phyloP scores from a whole-genome alignment of 2,113 vertebrate species.

The Pycnonotus jocosus region DNA sequence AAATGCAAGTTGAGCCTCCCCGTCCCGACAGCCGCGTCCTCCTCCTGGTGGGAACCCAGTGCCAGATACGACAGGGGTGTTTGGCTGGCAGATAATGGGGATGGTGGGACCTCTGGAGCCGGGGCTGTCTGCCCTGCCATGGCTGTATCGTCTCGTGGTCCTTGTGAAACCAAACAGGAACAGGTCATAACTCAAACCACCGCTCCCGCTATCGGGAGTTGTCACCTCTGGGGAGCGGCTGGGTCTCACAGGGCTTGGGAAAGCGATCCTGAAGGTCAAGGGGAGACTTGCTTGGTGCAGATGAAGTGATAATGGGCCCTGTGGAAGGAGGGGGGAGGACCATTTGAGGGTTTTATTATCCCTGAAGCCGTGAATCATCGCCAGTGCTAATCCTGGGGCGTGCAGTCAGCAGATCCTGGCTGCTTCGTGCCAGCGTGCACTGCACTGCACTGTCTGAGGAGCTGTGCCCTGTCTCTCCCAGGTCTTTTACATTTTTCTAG shows the following conservation, averaged over 20 bases:
- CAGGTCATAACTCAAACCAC: not conserved
- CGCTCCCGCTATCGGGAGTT: not conserved
- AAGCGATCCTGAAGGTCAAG: constrained; percentile 45
- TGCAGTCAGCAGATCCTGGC: constrained; percentile 1
- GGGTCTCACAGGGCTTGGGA: not conserved
- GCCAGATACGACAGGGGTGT: not conserved
- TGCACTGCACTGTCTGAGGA: not conserved
- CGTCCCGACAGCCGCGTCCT: rapidly evolving
- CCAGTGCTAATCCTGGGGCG: not conserved
- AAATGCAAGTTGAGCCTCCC: not conserved
- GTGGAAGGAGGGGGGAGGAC: not conserved
- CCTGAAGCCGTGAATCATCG: constrained; percentile 41
- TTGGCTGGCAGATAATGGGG: not conserved
- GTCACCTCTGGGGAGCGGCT: not conserved
- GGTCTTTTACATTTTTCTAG: not conserved
- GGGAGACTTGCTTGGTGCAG: constrained; percentile 13
- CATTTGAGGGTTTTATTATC: constrained; percentile 18
- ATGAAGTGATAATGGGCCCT: constrained; percentile 30
- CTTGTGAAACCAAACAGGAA: constrained; percentile 23
- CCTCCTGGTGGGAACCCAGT: not conserved
- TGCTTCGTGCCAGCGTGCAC: not conserved
- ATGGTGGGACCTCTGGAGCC: not conserved
- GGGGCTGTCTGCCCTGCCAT: not conserved
- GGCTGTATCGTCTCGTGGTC: not conserved
- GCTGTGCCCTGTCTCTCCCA: not conserved